Percentiles rank a stretch among this genome's conserved stretches.
Evolutionary conservation across 2,797 vertebrate species (phyloP).

Genomic region (Acanthopagrus latus): DNA sequence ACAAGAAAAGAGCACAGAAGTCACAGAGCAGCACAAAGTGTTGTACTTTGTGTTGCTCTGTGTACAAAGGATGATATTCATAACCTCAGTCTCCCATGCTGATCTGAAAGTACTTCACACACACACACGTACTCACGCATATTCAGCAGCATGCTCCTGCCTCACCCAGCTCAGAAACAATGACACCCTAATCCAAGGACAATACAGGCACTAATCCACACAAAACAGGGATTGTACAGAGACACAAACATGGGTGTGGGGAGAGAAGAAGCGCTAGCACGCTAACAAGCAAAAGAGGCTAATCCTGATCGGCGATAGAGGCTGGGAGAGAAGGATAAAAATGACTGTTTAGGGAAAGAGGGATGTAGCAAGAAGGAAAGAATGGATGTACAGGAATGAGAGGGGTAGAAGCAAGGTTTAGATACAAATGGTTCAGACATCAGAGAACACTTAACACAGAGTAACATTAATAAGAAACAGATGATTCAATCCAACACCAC

Average conservation of each 20-base stretch:
- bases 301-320: conserved; percentile 81
- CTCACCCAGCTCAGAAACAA: conserved; percentile 73
- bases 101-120: conserved; percentile 33
- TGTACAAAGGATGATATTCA: conserved; percentile 42
- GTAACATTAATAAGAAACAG: no score
- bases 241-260: conserved; percentile 65
- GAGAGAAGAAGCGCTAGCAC: conserved; percentile 42
- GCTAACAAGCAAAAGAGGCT: conserved; percentile 62
- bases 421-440: neutral
- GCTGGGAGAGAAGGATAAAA: conserved; percentile 60
- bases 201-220: conserved; percentile 80
- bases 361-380: neutral
- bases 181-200: conserved; percentile 79
- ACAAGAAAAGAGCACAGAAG: conserved; percentile 18
- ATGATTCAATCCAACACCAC: no score
- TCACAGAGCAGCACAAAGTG: conserved; percentile 17
- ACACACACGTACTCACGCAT: neutral
- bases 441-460: neutral
- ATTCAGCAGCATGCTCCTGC: conserved; percentile 37
- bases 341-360: conserved; percentile 40
- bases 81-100: conserved; percentile 41
- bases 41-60: conserved; percentile 15
- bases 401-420: neutral
- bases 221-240: conserved; percentile 74
- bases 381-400: neutral